These are phyloP conservation scores for Lepisosteus osseus DNA, from an alignment of 2,113 vertebrate species.

Conservation along the genomic window DNA sequence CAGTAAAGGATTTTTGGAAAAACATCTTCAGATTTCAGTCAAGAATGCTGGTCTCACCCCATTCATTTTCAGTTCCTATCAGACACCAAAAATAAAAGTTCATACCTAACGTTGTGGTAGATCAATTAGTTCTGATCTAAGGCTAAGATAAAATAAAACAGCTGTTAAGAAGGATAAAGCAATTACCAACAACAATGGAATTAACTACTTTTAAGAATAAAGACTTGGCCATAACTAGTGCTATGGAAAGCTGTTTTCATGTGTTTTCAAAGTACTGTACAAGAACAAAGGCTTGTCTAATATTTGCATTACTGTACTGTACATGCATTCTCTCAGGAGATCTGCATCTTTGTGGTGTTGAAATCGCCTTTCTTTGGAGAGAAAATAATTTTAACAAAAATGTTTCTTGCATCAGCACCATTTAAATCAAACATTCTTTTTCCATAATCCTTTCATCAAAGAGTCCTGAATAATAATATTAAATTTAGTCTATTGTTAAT, in stretches of 20 bases:
- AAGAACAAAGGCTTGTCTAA: not conserved
- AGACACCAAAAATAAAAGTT: not conserved
- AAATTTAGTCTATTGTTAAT: no score
- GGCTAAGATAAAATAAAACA: conserved; percentile 8
- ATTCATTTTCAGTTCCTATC: not conserved
- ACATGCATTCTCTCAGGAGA: not conserved
- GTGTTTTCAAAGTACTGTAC: conserved; percentile 9
- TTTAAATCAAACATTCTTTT: no score
- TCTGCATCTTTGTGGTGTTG: not conserved
- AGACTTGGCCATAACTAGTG: conserved; percentile 6
- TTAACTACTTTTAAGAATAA: conserved; percentile 5
- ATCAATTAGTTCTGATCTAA: conserved; percentile 11
- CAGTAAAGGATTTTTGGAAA: no score
- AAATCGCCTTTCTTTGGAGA: no score
- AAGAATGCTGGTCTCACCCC: no score
- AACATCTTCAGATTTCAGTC: no score
- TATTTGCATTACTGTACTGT: not conserved
- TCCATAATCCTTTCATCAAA: no score
- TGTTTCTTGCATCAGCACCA: no score
- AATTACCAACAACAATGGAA: not conserved
- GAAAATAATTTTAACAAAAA: no score
- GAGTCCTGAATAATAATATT: no score
- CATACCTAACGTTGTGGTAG: not conserved
- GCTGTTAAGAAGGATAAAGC: conserved; percentile 8
- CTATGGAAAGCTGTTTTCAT: conserved; percentile 3